Base-by-base conservation (phyloP, 1,140 invertebrate species). In the Melanaphis sacchari region DNA sequence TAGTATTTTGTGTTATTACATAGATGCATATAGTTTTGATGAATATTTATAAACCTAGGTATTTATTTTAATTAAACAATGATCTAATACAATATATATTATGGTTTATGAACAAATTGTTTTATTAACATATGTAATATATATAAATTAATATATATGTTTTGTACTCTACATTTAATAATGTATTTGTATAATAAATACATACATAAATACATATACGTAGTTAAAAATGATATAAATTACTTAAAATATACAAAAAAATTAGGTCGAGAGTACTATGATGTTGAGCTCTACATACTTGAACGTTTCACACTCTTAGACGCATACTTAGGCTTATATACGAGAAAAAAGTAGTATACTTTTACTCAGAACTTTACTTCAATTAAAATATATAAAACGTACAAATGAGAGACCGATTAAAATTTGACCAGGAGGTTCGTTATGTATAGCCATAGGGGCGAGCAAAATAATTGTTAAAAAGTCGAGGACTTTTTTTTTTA, bases 391-490 rank as follows among this genome's bases (percentile, higher is more conserved):
- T 85, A 52, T 92, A 93, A 93, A 41, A 46, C 91, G 21, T 92
- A 92, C 59, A 91, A 92, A 92, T 81, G 76, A 93, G 91, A 46
- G 91, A 52, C 36, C 91, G 91, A 84, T 93, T 82, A 93, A 84
- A 85, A 93, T 93, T 93, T 84, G 91, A 93, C 76, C 81, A 93
- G 91, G 43, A 85, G 91, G 91, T 93, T 93, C 81, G 46, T 85
- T 93, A 54, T 41, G 49, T 5, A 93, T 40, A 54, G 76, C 91
- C 81, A 49, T 43, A 82, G 81, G 91, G 91, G 76, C 0, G 66
- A 85, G 49, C 49, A 93, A 41, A 93, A 93, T 93, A 93, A 93
- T 93, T 93, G 91, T 93, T 93, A 93, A 91, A 91, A 49, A 93
- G 91, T 85, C 91, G 91, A 93, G 91, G 91, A 93, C 91, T 85